Evolutionary conservation across 2,113 vertebrate genomes (phyloP).

Genomic region (Anarhynchus alexandrinus): DNA sequence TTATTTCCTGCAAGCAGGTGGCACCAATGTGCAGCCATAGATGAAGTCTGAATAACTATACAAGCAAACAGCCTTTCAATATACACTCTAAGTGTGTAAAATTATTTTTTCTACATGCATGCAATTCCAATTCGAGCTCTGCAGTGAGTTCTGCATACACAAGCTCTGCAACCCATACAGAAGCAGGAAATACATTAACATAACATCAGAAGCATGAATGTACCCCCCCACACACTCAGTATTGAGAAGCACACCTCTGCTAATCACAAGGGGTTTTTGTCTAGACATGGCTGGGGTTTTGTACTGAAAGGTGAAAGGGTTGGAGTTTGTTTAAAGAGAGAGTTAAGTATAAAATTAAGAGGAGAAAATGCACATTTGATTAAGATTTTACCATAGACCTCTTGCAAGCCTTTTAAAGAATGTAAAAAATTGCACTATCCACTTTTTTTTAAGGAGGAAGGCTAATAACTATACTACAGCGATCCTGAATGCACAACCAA

Average conservation of each 20-base stretch:
- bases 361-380: neutral
- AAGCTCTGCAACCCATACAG: neutral
- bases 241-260: conserved; percentile 4
- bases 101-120: neutral
- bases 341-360: neutral
- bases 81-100: neutral
- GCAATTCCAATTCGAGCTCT: neutral
- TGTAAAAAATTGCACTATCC: neutral
- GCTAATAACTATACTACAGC: neutral
- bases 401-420: neutral
- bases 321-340: neutral
- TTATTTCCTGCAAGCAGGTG: conserved; percentile 56
- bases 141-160: neutral
- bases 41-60: conserved; percentile 26
- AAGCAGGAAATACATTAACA: neutral
- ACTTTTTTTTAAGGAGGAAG: neutral
- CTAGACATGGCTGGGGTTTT: neutral
- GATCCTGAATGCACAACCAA: neutral
- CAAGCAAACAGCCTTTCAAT: neutral
- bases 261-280: conserved; percentile 2
- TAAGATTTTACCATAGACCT: neutral
- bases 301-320: neutral
- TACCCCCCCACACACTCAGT: neutral
- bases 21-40: conserved; percentile 53
- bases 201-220: neutral